These are phyloP conservation scores for Leptobrachium ailaonicum DNA, from an alignment of 2,113 vertebrate species.

Conservation along the genomic window DNA sequence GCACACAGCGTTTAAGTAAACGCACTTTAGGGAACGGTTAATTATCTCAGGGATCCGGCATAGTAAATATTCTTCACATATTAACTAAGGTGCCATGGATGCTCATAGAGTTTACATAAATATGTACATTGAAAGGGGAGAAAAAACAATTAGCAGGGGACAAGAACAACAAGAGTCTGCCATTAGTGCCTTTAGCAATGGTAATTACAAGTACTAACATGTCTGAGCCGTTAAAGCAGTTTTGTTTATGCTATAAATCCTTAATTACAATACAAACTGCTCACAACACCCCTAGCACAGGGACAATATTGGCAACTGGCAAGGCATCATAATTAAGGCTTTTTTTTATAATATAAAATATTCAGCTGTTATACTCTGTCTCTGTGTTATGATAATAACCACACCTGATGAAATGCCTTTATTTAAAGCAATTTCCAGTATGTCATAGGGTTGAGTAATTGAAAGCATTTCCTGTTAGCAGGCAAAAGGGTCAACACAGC, in stretches of 20 bases:
- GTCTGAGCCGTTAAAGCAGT: constrained; percentile 60
- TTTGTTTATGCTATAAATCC: constrained; percentile 63
- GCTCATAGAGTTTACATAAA: constrained; percentile 36
- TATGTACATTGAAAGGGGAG: constrained; percentile 34
- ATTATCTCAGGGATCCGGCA: not conserved
- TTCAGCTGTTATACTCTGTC: not conserved
- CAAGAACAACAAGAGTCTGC: constrained; percentile 60
- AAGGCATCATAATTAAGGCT: not conserved
- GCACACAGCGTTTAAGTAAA: not conserved
- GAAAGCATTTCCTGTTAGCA: too few species aligned
- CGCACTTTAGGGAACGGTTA: not conserved
- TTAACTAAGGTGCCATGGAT: not conserved
- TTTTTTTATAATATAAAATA: not conserved
- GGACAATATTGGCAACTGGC: constrained; percentile 6
- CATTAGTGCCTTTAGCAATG: constrained; percentile 55
- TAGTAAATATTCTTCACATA: not conserved
- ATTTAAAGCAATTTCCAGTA: too few species aligned
- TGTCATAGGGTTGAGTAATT: too few species aligned
- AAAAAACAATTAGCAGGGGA: constrained; percentile 64
- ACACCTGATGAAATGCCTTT: too few species aligned
- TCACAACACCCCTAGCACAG: constrained; percentile 54
- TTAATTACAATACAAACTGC: constrained; percentile 64
- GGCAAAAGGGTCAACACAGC: too few species aligned
- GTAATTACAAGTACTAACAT: constrained; percentile 63
- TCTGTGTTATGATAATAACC: not conserved